Evolutionary conservation across 2,113 vertebrate species (phyloP), one percentile per base, ranked within the genome.

Genomic region (Syngnathus scovelli): DNA sequence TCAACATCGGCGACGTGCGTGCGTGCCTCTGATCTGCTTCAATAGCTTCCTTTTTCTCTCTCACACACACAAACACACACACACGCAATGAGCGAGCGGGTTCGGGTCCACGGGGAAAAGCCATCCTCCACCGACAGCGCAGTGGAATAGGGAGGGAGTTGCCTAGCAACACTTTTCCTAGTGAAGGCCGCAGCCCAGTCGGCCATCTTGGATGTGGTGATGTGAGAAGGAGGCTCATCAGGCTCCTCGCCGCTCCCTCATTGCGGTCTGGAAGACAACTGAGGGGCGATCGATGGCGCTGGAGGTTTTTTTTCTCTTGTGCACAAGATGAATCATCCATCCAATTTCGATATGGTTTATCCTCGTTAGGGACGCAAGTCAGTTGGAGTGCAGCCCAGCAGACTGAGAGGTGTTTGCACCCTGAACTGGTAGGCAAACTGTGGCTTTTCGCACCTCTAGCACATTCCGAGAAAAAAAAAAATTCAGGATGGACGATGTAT

Each of bases 121-220:
- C 85, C 86, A 88, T 89, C 88, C 87, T 89, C 86, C 78, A 77
- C 85, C 86, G 43, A 70, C 81, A 79, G 75, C 19, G 71, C 83
- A 83, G 82, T 75, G 62, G 82, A 84, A 75, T 76, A 79, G 85
- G 85, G 85, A 88, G 85, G 83, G 81, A 77, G 88, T 90, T 87
- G 85, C 87, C 81, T 85, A 80, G 88, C 86, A 89, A 89, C 88
- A 48, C 70, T 61, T 83, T 82, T 83, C 78, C 74, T 52, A 74
- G 63, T 83, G 78, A 80, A 75, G 83, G 82, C 76, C 77, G 38
- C 59, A 74, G 66, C 76, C 39, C 61, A 69, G 66, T 70, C 80
- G 10, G 83, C 85, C 88, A 90, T 90, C 86, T 90, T 90, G 87
- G 88, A 89, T 87, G 80, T 86, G 67, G 71, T 84, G 83, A 83